Evolutionary conservation across 2,888 invertebrate species (phyloP).

Genomic region (Himalopsyche tibetana): DNA sequence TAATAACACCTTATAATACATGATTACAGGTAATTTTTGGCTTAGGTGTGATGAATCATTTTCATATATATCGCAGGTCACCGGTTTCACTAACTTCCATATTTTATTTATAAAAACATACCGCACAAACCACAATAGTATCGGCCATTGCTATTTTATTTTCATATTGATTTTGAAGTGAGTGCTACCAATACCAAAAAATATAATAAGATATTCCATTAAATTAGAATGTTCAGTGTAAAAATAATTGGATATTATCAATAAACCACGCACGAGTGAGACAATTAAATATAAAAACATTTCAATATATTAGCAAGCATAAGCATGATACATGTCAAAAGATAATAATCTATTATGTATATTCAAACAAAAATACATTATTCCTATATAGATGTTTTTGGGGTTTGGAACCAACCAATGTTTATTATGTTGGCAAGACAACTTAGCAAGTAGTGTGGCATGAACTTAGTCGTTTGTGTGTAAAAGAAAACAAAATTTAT

Average conservation of each 20-base stretch:
- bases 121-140: conserved; percentile 50
- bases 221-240: no score
- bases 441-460: not conserved
- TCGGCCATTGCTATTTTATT: conserved; percentile 55
- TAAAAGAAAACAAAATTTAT: conserved; percentile 46
- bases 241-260: no score
- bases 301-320: no score
- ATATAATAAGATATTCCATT: no score
- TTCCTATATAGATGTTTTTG: no score
- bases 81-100: conserved; percentile 11
- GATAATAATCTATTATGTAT: no score
- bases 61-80: not conserved
- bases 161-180: conserved; percentile 57
- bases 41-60: not conserved
- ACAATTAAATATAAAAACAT: no score
- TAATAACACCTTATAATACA: conserved; percentile 52
- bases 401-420: no score
- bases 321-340: no score
- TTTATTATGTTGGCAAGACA: not conserved
- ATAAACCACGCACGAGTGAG: no score
- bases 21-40: conserved; percentile 58
- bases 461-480: conserved; percentile 44
- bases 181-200: conserved; percentile 16
- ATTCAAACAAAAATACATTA: no score
- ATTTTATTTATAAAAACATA: not conserved